Evolutionary conservation across 2,888 invertebrate genomes (phyloP), one percentile per base, ranked within the genome.

Genomic region (Troglohyphantes excavatus): DNA sequence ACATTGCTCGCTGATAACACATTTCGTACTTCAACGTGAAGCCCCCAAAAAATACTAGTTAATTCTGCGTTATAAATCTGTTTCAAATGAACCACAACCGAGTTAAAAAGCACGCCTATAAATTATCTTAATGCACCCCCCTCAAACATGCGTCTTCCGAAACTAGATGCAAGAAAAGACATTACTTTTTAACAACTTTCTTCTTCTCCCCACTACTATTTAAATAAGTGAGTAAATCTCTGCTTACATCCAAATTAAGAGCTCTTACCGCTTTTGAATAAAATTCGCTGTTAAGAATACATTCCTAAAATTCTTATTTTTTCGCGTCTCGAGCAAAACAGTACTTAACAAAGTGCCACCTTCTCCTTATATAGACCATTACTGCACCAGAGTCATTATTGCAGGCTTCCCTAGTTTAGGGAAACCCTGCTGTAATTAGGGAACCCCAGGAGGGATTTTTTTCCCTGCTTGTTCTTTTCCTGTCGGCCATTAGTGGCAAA

Each of bases 401-500:
- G 59, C 70, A 39, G 39, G 59, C 7, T 61, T 70, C 39, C 39
- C 61, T 72, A 29, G 82, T 82, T 39, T 70, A 82, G 70, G 53
- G 70, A 82, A 81, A 72, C 82, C 33, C 17, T 33, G 61, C 23
- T 53, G 39, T 82, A 82, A 82, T 82, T 82, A 82, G 61, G 33
- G 29, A 70, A 70, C 63, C 70, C 72, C 29, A 29, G 70, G 70
- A 72, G 82, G 43, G 59, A 72, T 67, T 82, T 82, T 82, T 82
- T 70, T 39, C 21, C 21, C 27, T 21, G 17, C 73, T 65, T 23
- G 33, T 65, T 29, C 29, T 29, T 75, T 75, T 53, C 68, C 59
- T n/a, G 27, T 61, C 53, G 33, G 61, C 82, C 82, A 72, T 82
- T 82, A 82, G 70, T 59, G 70, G 82, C 33, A 33, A 72, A 82